Evolutionary conservation across 2,888 invertebrate genomes (phyloP), one percentile per base, ranked within the genome.

Genomic region (Tuta absoluta): DNA sequence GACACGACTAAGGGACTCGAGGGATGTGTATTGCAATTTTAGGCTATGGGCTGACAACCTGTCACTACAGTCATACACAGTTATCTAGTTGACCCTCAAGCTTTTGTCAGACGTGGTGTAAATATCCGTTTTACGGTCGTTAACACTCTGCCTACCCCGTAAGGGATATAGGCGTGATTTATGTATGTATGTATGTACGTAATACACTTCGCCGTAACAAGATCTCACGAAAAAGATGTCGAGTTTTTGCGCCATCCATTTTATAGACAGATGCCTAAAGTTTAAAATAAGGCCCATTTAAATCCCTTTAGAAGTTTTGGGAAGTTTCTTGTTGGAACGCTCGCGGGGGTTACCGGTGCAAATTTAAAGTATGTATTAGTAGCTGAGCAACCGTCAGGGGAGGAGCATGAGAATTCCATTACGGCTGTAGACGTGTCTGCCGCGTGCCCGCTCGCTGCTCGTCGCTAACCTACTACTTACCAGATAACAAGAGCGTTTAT

Each of bases 331-430:
- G 78, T 79, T 76, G 76, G 76, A 84, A 68, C 79, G 84, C 84
- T 83, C 77, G 84, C 80, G 84, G 84, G 82, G 78, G 79, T 83
- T 84, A 83, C 87, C 86, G 87, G 89, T 87, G 88, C 84, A 88
- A 89, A 89, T 89, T 88, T 88, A 84, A 90, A 89, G 89, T 89
- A 83, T 87, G 87, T 89, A 87, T 87, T 84, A 85, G 83, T 82
- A 85, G 77, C 78, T 77, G 84, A 84, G 80, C 88, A 87, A 82
- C 84, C 85, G 84, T 83, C 82, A 83, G 79, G 78, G 69, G 73
- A 80, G 77, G 85, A 90, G 90, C 90, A 91, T 83, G 89, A 86
- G 86, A 89, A 89, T 86, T 89, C 89, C 90, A 91, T 91, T 91
- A 90, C 85, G 82, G 78, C 80, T 79, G 79, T 82, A 81, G 85